These are phyloP conservation scores for Whitmania pigra DNA, from an alignment of 1,140 invertebrate genomes.

Conservation along the genomic window DNA sequence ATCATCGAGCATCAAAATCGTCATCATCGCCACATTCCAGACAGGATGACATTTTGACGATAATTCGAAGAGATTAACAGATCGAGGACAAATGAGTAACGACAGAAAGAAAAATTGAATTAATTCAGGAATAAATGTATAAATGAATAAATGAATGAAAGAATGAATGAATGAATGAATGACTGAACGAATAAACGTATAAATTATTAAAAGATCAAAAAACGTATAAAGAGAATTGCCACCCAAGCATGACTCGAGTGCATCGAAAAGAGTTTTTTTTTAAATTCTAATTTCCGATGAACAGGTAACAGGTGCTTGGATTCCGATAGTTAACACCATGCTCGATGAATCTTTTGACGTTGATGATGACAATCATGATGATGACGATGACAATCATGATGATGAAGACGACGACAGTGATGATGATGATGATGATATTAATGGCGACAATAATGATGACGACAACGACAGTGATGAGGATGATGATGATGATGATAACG, in stretches of 20 bases:
- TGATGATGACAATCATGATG: too few species aligned
- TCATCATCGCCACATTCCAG: too few species aligned
- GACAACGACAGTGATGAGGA: too few species aligned
- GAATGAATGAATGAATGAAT: neutral
- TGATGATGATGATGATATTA: too few species aligned
- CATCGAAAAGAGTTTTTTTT: neutral
- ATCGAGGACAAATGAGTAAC: neutral
- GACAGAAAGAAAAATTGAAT: neutral
- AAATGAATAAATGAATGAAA: neutral
- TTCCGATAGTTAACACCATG: neutral
- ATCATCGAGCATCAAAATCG: too few species aligned
- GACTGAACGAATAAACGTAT: neutral
- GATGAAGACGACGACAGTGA: too few species aligned
- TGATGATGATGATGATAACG: too few species aligned
- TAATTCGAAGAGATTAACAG: too few species aligned
- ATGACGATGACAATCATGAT: too few species aligned
- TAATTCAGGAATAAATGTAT: neutral
- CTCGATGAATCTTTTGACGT: neutral
- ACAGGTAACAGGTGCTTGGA: neutral
- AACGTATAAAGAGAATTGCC: neutral
- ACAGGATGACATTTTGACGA: too few species aligned
- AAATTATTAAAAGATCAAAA: neutral
- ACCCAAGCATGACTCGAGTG: neutral
- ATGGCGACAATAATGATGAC: too few species aligned
- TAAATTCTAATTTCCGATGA: neutral